Evolutionary conservation across 2,888 invertebrate species (phyloP).

Genomic region (Heteromurus nitidus): DNA sequence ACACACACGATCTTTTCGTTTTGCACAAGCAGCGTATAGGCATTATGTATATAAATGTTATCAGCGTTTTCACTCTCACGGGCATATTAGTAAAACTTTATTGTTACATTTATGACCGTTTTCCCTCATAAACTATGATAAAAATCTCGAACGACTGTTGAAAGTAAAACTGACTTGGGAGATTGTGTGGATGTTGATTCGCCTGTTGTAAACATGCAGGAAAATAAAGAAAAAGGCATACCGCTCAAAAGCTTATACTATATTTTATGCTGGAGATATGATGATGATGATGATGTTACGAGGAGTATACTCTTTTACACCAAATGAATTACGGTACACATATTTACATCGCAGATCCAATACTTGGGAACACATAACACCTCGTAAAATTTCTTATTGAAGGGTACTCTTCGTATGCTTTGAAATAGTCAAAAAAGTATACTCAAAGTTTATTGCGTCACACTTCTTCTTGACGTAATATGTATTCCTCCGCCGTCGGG

Average conservation of each 20-base stretch:
- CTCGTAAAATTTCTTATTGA: slow-evolving; percentile 59
- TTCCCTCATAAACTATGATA: slow-evolving; percentile 56
- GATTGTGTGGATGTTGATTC: not conserved
- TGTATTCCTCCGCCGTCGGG: slow-evolving; percentile 50
- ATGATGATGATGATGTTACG: not conserved
- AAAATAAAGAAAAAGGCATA: slow-evolving; percentile 1
- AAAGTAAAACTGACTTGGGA: slow-evolving; percentile 55
- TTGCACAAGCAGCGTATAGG: too few relatives aligned
- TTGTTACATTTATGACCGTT: slow-evolving; percentile 58
- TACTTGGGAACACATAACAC: slow-evolving; percentile 43
- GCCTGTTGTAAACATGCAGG: not conserved
- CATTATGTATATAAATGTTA: too few relatives aligned
- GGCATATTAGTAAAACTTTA: slow-evolving; percentile 57
- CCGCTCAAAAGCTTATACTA: not conserved
- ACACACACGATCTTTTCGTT: too few relatives aligned
- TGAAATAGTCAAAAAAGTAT: slow-evolving; percentile 5
- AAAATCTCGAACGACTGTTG: slow-evolving; percentile 53
- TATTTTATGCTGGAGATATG: too few relatives aligned
- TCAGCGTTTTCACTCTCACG: slow-evolving; percentile 54
- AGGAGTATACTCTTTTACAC: slow-evolving; percentile 2
- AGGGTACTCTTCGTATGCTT: slow-evolving; percentile 12
- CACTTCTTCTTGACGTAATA: slow-evolving; percentile 49
- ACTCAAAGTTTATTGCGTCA: slow-evolving; percentile 54
- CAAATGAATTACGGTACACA: slow-evolving; percentile 9
- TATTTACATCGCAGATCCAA: slow-evolving; percentile 28